Evolutionary conservation across 1,140 invertebrate species (phyloP).

Genomic region (Temnothorax nylanderi): DNA sequence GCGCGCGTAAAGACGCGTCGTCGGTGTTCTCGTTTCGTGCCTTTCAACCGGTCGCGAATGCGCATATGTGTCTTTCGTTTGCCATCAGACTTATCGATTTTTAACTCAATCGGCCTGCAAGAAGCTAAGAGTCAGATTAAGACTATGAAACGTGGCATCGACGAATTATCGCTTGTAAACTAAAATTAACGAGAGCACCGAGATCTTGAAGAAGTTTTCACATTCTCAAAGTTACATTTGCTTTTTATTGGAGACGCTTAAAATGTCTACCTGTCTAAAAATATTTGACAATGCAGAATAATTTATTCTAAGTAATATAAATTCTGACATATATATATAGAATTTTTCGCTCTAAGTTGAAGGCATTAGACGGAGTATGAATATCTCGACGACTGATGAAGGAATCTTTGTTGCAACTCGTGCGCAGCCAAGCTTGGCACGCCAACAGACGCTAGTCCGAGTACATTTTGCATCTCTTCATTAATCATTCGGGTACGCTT

Average conservation of each 20-base stretch:
- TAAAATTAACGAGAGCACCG: too few species aligned
- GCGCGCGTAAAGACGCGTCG: constrained; percentile 4
- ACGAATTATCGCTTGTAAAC: neutral
- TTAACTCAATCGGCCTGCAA: neutral
- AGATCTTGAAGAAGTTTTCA: neutral
- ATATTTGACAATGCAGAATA: neutral
- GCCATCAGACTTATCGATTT: constrained; percentile 36
- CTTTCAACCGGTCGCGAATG: constrained; percentile 5
- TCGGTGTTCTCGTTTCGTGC: constrained; percentile 43
- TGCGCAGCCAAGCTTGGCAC: constrained; percentile 53
- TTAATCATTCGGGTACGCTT: constrained; percentile 64
- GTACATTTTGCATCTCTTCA: constrained; percentile 67
- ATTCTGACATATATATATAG: neutral
- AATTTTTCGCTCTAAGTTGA: neutral
- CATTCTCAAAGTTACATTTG: neutral
- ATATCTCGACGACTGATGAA: constrained; percentile 61
- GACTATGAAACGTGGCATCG: neutral
- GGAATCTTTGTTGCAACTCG: constrained; percentile 67
- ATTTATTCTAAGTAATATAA: neutral
- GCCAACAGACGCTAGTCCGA: constrained; percentile 63
- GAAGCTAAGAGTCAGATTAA: neutral
- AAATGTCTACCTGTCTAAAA: neutral
- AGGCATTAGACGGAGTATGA: constrained; percentile 59
- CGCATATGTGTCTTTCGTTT: constrained; percentile 56
- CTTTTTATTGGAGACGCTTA: neutral